phyloP scores from a whole-genome alignment of 2,797 vertebrate species.

The Coilia nasus region DNA sequence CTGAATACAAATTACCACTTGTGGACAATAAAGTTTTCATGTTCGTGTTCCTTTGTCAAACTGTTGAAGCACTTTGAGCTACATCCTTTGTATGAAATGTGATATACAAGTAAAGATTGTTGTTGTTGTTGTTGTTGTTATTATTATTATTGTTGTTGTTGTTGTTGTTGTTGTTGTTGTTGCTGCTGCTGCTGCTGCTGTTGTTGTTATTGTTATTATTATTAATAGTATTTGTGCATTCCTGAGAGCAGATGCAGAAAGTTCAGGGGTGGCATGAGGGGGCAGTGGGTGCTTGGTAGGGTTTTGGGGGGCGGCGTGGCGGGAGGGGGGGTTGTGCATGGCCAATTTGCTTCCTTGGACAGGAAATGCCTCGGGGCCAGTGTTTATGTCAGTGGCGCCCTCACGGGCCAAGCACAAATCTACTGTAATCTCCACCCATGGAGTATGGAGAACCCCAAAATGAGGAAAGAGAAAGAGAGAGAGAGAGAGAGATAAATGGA shows the following conservation, averaged over 20 bases:
- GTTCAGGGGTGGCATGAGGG: neutral
- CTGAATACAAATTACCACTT: too few species aligned
- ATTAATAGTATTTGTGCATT: slow-evolving; percentile 36
- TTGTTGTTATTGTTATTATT: too few species aligned
- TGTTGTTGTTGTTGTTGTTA: too few species aligned
- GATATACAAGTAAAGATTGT: too few species aligned
- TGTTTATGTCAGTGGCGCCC: slow-evolving; percentile 49
- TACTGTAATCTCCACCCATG: slow-evolving; percentile 49
- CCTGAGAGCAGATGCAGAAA: slow-evolving; percentile 31
- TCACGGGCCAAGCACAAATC: slow-evolving; percentile 38
- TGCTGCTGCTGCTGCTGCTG: too few species aligned
- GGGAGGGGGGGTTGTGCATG: slow-evolving; percentile 6
- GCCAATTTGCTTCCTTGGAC: slow-evolving; percentile 39
- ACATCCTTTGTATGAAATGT: too few species aligned
- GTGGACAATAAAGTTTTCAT: too few species aligned
- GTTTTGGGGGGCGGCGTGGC: too few species aligned
- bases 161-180: too few species aligned
- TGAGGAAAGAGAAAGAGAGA: neutral
- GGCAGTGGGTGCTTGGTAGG: neutral
- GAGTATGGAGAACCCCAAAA: slow-evolving; percentile 28
- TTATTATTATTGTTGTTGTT: too few species aligned
- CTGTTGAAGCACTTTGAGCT: too few species aligned
- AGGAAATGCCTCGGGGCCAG: slow-evolving; percentile 51
- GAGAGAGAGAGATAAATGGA: neutral
- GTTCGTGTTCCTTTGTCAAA: too few species aligned